Percentiles rank a stretch among this genome's conserved stretches.
Conservation (phyloP, 2,113 vertebrate genomes). For the Aldabrachelys gigantea region DNA sequence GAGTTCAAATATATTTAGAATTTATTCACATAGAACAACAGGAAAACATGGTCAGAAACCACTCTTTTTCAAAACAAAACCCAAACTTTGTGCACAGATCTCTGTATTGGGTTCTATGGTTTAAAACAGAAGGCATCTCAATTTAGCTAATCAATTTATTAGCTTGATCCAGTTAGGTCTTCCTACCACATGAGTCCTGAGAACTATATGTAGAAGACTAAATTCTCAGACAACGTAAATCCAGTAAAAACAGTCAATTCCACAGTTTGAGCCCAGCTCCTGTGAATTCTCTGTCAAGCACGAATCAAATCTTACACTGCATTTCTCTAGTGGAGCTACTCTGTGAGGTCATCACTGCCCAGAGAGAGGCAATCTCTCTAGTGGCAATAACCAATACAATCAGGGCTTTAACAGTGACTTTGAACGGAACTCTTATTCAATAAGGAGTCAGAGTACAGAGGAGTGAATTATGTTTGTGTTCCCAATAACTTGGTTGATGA, state of each 20-base stretch:
- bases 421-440: not conserved
- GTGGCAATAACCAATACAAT: not conserved
- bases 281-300: not conserved
- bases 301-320: not conserved
- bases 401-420: not conserved
- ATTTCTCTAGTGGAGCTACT: not conserved
- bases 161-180: not conserved
- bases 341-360: not conserved
- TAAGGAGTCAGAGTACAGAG: rapidly evolving
- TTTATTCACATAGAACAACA: not conserved
- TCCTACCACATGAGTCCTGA: rapidly evolving
- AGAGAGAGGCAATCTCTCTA: not conserved
- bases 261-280: not conserved
- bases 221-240: rapidly evolving
- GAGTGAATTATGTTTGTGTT: not conserved
- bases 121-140: rapidly evolving
- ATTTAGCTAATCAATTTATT: not conserved
- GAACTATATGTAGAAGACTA: rapidly evolving
- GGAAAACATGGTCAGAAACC: not conserved
- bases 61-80: not conserved
- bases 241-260: not conserved
- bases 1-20: not conserved
- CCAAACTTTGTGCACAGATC: not conserved
- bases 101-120: not conserved
- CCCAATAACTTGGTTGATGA: not conserved